Evolutionary conservation across 2,888 invertebrate species (phyloP).

Genomic region (Amphipoea lucens): DNA sequence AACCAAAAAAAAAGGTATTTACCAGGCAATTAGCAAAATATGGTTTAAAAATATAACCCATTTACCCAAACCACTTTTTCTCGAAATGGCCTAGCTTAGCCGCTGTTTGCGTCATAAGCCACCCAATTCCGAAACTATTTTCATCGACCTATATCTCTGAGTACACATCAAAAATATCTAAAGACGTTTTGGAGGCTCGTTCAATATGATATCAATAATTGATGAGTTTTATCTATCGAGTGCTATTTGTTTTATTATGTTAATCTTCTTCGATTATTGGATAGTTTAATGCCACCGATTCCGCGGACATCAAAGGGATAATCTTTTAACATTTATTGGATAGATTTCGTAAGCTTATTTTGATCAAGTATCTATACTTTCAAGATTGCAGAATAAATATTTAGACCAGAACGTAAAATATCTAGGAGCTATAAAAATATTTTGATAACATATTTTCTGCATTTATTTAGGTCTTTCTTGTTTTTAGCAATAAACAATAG

Average conservation of each 20-base stretch:
- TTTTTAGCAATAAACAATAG: conserved; percentile 8
- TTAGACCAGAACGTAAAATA: conserved; percentile 27
- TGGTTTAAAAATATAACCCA: conserved; percentile 15
- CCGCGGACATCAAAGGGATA: conserved; percentile 9
- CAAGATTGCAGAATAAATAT: conserved; percentile 15
- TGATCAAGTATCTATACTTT: conserved; percentile 9
- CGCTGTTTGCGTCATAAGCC: conserved; percentile 42
- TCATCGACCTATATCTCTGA: conserved; percentile 42
- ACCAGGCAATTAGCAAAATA: not conserved
- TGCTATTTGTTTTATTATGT: conserved; percentile 7
- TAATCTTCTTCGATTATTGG: conserved; percentile 8
- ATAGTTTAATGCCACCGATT: conserved; percentile 18
- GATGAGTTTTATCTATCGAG: conserved; percentile 34
- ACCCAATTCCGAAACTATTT: conserved; percentile 50
- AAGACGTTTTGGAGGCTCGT: conserved; percentile 27
- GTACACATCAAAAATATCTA: conserved; percentile 25
- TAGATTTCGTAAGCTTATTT: conserved; percentile 16
- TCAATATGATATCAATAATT: conserved; percentile 46
- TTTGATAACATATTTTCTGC: conserved; percentile 8
- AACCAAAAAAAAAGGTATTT: too few relatives aligned
- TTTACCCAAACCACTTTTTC: conserved; percentile 24
- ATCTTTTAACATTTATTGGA: not conserved
- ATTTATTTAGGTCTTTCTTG: conserved; percentile 11
- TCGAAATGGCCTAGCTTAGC: conserved; percentile 20
- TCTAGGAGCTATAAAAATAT: conserved; percentile 13